Conservation (phyloP, 92 coral and sea anemone species). For the Diadumene lineata region DNA sequence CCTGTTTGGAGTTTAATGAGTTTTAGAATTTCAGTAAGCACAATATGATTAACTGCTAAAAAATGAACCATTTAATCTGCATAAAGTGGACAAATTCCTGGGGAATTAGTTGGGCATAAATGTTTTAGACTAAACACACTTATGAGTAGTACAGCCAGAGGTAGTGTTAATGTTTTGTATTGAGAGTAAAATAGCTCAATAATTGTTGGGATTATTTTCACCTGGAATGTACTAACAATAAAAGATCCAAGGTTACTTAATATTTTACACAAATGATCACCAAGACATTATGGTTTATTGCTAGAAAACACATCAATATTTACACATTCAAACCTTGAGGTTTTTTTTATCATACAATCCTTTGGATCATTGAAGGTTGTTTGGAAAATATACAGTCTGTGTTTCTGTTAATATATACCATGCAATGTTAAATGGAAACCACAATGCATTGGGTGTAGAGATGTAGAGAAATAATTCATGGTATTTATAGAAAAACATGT, state of each 20-base stretch:
- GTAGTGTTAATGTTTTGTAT: neutral
- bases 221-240: neutral
- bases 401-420: no score
- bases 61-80: neutral
- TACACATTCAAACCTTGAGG: neutral
- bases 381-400: neutral
- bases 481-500: no score
- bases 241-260: neutral
- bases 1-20: conserved; percentile 38
- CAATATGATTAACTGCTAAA: neutral
- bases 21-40: neutral
- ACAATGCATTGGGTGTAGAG: neutral
- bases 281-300: neutral
- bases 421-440: neutral
- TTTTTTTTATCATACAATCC: neutral
- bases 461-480: no score
- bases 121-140: neutral
- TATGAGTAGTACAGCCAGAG: neutral
- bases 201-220: neutral
- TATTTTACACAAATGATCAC: neutral
- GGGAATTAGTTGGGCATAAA: neutral
- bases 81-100: neutral
- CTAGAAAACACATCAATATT: conserved; percentile 6
- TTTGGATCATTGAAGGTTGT: neutral
- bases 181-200: neutral